These are phyloP conservation scores for Agraylea sexmaculata DNA, from an alignment of 1,140 invertebrate species.

Conservation along the genomic window DNA sequence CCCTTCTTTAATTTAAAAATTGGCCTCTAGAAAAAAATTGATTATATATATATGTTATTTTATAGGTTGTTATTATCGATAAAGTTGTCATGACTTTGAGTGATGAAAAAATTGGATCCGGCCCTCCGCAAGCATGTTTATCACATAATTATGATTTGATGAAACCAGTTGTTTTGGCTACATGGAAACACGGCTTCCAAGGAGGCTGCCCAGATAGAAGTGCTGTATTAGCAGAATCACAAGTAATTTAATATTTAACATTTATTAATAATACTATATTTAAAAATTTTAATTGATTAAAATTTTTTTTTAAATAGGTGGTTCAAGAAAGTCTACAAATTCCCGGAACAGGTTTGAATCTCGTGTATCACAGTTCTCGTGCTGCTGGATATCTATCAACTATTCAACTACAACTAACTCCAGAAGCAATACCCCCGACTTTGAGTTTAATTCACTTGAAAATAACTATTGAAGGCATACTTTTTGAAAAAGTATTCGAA, in stretches of 20 bases:
- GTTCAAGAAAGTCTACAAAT: slow-evolving; percentile 89
- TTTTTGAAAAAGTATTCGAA: slow-evolving; percentile 88
- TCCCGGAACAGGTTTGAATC: slow-evolving; percentile 81
- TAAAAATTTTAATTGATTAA: slow-evolving; percentile 1
- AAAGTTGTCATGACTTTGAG: slow-evolving; percentile 74
- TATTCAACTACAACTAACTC: slow-evolving; percentile 87
- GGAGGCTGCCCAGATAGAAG: slow-evolving; percentile 86
- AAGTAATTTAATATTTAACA: slow-evolving; percentile 39
- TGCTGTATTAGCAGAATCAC: slow-evolving; percentile 87
- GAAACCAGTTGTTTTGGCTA: slow-evolving; percentile 87
- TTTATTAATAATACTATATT: slow-evolving; percentile 5
- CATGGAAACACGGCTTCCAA: slow-evolving; percentile 94
- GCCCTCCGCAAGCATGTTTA: slow-evolving; percentile 63
- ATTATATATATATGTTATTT: slow-evolving; percentile 4
- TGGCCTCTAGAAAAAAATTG: too few species aligned
- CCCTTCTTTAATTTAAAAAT: not conserved
- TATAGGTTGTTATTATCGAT: slow-evolving; percentile 77
- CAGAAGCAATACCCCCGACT: slow-evolving; percentile 66
- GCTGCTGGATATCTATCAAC: slow-evolving; percentile 88
- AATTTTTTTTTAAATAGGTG: slow-evolving; percentile 42
- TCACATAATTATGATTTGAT: slow-evolving; percentile 88
- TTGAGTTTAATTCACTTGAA: slow-evolving; percentile 77
- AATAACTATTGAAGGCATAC: slow-evolving; percentile 87
- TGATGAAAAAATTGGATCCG: slow-evolving; percentile 54
- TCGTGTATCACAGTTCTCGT: slow-evolving; percentile 90